Percentiles rank a stretch among this genome's conserved stretches.
Conservation (phyloP, 2,113 vertebrate species). For the Solea senegalensis region DNA sequence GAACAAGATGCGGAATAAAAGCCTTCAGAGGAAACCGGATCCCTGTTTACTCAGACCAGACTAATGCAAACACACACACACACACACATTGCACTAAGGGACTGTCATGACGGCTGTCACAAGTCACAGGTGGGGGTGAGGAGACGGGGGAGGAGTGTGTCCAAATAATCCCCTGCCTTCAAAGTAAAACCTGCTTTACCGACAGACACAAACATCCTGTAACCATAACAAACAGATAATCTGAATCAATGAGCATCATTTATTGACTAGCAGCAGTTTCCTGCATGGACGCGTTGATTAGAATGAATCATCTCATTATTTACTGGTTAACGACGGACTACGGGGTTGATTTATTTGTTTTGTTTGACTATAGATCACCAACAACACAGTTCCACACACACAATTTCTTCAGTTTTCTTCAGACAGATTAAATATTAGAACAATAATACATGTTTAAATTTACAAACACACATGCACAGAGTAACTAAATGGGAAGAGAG, state of each 20-base stretch:
- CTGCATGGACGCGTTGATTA: neutral
- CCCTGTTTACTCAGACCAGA: conserved; percentile 62
- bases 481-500: conserved; percentile 56
- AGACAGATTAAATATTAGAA: too few relatives aligned
- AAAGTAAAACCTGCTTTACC: conserved; percentile 24
- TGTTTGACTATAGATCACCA: too few relatives aligned
- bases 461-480: neutral
- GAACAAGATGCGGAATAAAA: conserved; percentile 45
- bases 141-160: conserved; percentile 1
- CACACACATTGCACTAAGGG: conserved; percentile 42
- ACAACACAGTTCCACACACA: too few relatives aligned
- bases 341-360: neutral
- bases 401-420: too few relatives aligned
- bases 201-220: neutral
- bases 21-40: conserved; percentile 58
- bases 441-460: too few relatives aligned
- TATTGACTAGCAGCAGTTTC: neutral
- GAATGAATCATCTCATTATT: neutral
- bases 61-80: conserved; percentile 60
- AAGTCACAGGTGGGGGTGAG: conserved; percentile 31
- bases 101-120: conserved; percentile 70
- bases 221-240: conserved; percentile 2
- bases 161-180: conserved; percentile 61
- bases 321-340: neutral
- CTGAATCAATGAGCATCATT: neutral